Conservation (phyloP, 2,888 invertebrate genomes). For the Drosophila quasianomalipes region DNA sequence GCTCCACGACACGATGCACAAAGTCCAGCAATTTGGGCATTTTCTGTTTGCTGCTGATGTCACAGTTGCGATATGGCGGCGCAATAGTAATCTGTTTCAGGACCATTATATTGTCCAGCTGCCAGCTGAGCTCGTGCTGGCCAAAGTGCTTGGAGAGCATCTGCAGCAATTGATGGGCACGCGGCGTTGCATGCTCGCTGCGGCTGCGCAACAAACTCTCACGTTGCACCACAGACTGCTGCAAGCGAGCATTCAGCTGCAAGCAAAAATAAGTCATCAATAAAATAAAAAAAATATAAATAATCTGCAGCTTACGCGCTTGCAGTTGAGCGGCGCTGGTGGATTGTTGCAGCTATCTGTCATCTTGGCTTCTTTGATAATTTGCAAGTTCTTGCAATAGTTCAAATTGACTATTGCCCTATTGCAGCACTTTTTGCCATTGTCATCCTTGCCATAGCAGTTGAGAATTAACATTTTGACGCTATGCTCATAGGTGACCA, state of each 20-base stretch:
- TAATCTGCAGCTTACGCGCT: constrained; percentile 12
- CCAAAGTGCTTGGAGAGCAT: constrained; percentile 39
- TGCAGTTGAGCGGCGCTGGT: constrained; percentile 40
- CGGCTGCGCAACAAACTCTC: constrained; percentile 18
- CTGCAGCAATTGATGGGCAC: constrained; percentile 38
- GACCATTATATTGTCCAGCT: constrained; percentile 4
- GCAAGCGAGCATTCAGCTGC: constrained; percentile 43
- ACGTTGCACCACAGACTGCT: constrained; percentile 25
- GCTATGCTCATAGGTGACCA: constrained; percentile 47
- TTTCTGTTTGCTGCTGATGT: constrained; percentile 21
- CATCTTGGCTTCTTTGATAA: constrained; percentile 39
- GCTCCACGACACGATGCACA: constrained; percentile 37
- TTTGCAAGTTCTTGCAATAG: constrained; percentile 45
- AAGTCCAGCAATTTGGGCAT: constrained; percentile 34
- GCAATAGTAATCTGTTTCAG: constrained; percentile 36
- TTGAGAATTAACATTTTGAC: constrained; percentile 52
- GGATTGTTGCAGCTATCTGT: constrained; percentile 1
- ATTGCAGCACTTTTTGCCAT: constrained; percentile 20
- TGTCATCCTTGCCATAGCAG: constrained; percentile 12
- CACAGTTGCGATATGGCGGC: constrained; percentile 45
- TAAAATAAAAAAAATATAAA: not conserved
- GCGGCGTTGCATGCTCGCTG: constrained; percentile 26
- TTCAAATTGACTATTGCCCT: constrained; percentile 52
- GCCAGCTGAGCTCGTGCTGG: not conserved
- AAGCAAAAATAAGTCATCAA: not conserved